Base-by-base conservation (phyloP, 2,797 vertebrate genomes). In the Vespertilio murinus region DNA sequence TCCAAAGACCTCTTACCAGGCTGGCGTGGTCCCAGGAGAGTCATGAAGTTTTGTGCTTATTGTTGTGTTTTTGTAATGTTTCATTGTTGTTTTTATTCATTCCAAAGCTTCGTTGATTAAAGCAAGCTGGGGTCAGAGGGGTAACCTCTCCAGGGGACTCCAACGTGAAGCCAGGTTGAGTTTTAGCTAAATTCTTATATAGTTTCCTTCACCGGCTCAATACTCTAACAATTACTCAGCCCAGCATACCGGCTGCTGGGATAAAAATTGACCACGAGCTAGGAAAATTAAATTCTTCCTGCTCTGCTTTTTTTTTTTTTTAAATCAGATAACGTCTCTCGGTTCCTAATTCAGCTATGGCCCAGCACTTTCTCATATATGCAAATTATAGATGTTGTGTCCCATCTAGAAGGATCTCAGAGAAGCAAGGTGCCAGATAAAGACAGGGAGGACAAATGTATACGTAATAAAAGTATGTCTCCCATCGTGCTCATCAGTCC, bases 231-330 rank as follows among this genome's bases (percentile, higher is more conserved):
- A 45, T 69, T 23, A 20, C 23, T 67, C 49, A 45, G 28, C 47
- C 54, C 12, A 45, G 49, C 56, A 90, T 33, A 33, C 16, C 73
- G 93, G 84, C 56, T 59, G 56, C 47, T 85, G 77, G 47, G 20
- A 74, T 61, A 38, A 93, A 93, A 93, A 97, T n/a, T 87, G 59
- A 77, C 90, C 35, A 25, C 23, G 38, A 95, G 40, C 52, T 78
- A 70, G 8, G 23, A 84, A 94, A 93, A 94, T 88, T 73, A 86
- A 96, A 92, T 49, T 83, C 91, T 95, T 96, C 81, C 90, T 71
- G 38, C 69, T 85, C 40, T n/a, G 52, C 52, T 95, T 90, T 89
- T 84, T 28, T 96, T 42, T 42, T 42, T 42, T 42, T 42, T 89
- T 90, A 82, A 17, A 88, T 93, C 92, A 91, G 87, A 82, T 85